These are phyloP conservation scores for Papilio gigon DNA, from an alignment of 2,888 invertebrate genomes.

Conservation along the genomic window DNA sequence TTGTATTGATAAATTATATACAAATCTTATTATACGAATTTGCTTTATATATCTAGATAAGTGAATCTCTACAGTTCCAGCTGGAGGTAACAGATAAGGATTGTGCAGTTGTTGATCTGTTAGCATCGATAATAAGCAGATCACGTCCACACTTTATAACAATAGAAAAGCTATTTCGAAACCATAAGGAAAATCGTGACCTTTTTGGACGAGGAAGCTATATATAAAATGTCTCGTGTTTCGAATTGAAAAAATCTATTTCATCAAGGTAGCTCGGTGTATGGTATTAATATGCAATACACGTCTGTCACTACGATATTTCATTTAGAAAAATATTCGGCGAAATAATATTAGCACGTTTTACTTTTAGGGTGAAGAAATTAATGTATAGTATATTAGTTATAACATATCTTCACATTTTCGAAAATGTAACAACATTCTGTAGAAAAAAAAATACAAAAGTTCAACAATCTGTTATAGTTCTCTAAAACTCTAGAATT, in stretches of 20 bases:
- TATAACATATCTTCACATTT: too few relatives aligned
- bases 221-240: slow-evolving; percentile 57
- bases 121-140: slow-evolving; percentile 15
- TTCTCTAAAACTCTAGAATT: too few relatives aligned
- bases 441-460: too few relatives aligned
- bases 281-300: slow-evolving; percentile 4
- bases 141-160: slow-evolving; percentile 46
- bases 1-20: slow-evolving; percentile 17
- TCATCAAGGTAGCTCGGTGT: slow-evolving; percentile 47
- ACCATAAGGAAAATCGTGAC: slow-evolving; percentile 51
- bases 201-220: slow-evolving; percentile 53
- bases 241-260: slow-evolving; percentile 47
- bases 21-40: neutral
- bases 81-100: neutral
- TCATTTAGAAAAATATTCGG: neutral
- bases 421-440: too few relatives aligned
- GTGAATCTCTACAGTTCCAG: neutral
- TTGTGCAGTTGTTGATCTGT: slow-evolving; percentile 6
- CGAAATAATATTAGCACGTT: neutral
- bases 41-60: neutral
- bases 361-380: neutral
- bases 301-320: neutral
- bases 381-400: too few relatives aligned
- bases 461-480: too few relatives aligned
- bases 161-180: slow-evolving; percentile 51